Conservation (phyloP, 2,113 vertebrate species). For the Petrocephalus microphthalmus region DNA sequence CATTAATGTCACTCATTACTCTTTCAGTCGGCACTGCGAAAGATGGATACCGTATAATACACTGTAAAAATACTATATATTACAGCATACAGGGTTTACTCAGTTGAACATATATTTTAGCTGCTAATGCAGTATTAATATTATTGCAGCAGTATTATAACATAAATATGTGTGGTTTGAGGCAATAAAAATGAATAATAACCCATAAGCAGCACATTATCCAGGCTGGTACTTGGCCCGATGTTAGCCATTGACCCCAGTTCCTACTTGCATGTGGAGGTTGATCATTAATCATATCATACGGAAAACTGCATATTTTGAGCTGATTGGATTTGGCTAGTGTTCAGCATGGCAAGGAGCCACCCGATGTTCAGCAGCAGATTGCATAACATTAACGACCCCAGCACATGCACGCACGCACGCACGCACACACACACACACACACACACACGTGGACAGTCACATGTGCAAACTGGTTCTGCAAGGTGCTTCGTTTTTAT, state of each 20-base stretch:
- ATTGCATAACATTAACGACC: not conserved
- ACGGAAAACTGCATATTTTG: not conserved
- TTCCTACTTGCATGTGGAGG: not conserved
- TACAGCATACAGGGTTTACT: not conserved
- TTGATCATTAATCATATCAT: constrained; percentile 10
- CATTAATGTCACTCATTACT: constrained; percentile 7
- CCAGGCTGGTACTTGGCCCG: not conserved
- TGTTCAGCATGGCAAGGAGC: not conserved
- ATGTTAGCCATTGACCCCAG: not conserved
- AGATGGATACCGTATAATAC: not conserved
- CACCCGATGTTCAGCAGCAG: not conserved
- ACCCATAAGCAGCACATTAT: not conserved
- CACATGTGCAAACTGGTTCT: not conserved
- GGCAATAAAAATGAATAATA: constrained; percentile 1
- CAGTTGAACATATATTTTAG: not conserved
- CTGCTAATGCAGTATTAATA: not conserved
- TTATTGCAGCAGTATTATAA: not conserved
- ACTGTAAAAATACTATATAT: constrained; percentile 3
- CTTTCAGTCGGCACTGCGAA: not conserved
- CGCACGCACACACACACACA: not conserved
- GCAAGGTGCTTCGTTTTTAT: not conserved
- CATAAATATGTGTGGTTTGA: not conserved
- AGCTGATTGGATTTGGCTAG: constrained; percentile 6
- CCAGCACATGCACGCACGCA: not conserved
- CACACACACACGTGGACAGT: not conserved